These are phyloP conservation scores for Drosophila carrolli DNA, from an alignment of 1,140 invertebrate species.

Conservation along the genomic window DNA sequence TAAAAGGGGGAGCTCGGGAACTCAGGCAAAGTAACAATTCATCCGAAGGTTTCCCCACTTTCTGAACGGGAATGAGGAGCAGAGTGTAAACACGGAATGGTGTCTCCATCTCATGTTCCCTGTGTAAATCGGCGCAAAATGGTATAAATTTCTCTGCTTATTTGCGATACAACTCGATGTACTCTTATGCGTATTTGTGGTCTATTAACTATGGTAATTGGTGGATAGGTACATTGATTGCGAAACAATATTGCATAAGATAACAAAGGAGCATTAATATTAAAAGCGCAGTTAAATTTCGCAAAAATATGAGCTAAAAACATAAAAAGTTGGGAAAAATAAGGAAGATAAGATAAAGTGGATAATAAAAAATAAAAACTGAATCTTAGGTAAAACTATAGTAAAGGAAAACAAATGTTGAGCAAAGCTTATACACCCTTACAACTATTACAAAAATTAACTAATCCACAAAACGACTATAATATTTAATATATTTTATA, in stretches of 20 bases:
- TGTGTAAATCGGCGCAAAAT: conserved; percentile 49
- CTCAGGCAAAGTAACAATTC: conserved; percentile 33
- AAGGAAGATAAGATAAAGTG: no score
- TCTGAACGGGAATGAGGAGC: neutral
- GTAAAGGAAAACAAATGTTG: no score
- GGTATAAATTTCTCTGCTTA: conserved; percentile 43
- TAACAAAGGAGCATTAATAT: neutral
- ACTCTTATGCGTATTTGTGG: conserved; percentile 11
- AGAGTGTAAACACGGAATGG: conserved; percentile 5
- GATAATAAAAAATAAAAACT: no score
- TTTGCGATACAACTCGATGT: conserved; percentile 29
- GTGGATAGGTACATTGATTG: neutral
- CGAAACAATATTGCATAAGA: neutral
- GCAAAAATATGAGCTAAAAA: no score
- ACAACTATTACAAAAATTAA: no score
- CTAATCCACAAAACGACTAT: no score
- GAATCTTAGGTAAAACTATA: no score
- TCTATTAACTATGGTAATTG: conserved; percentile 16
- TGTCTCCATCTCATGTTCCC: conserved; percentile 17
- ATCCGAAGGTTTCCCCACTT: conserved; percentile 40
- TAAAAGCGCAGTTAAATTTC: no score
- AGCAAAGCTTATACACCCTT: no score
- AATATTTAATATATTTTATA: no score
- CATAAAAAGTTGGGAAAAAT: no score
- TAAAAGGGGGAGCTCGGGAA: conserved; percentile 3